Conservation (phyloP, 2,797 vertebrate species). For the Cyclopterus lumpus region DNA sequence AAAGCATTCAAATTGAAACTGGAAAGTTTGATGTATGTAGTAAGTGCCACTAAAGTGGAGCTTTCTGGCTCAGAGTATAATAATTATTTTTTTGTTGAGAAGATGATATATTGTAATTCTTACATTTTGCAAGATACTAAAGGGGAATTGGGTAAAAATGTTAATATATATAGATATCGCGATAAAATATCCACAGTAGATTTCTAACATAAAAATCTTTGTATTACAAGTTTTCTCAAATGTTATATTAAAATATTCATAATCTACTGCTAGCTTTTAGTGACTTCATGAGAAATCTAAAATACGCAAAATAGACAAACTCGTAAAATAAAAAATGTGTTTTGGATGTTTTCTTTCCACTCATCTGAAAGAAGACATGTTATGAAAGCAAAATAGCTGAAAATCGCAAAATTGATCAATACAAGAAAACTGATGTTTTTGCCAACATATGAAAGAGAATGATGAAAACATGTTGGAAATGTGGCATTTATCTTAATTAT, state of each 20-base stretch:
- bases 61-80: background rate
- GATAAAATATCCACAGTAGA: background rate
- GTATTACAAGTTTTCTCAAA: background rate
- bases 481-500: background rate
- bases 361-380: background rate
- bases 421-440: background rate
- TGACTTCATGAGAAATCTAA: background rate
- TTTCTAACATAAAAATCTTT: background rate
- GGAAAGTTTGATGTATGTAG: background rate
- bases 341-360: background rate
- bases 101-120: background rate
- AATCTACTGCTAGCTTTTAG: background rate
- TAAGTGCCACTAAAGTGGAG: background rate
- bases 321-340: background rate
- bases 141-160: background rate
- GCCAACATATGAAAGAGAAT: background rate
- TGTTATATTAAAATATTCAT: background rate
- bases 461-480: background rate
- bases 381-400: too few relatives aligned
- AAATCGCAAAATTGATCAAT: background rate
- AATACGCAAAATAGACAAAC: background rate
- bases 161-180: background rate
- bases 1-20: background rate
- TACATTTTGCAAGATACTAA: background rate
- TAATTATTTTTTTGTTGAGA: background rate